Base-by-base conservation (phyloP, 2,797 vertebrate genomes). In the Lithobates pipiens region DNA sequence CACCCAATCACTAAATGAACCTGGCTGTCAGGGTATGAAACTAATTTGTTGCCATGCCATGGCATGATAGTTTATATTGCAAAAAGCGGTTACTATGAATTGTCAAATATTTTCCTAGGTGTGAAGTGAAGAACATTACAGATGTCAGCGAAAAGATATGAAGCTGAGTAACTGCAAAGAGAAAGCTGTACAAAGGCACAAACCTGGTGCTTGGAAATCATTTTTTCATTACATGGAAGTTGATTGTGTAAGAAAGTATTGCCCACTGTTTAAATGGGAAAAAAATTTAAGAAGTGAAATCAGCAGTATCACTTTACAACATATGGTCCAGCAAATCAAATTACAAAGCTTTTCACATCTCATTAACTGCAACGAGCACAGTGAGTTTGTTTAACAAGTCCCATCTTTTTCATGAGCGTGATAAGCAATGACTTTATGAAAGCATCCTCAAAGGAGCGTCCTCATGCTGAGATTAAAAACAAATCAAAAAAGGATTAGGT, bases 141-240 rank as follows among this genome's bases (percentile, higher is more conserved):
- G 97, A 98, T 98, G 98, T 97, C 96, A 92, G 93, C 94, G 93
- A 93, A 93, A 94, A 92, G 90, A 93, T 92, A 94, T 92, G 92
- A 94, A 94, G 93, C 94, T 94, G 95, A 96, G 96, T 96, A 97
- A 95, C 95, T 95, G 91, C 94, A 92, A 95, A 93, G 95, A 96
- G 97, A 96, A 97, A 96, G 96, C 94, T 93, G 94, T 95, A 94
- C 96, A 95, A 96, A 96, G 94, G 95, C 95, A 93, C 94, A 93
- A 92, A 93, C 93, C 95, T 92, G 93, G 93, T 93, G 93, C 92
- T 94, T 97, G 96, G 97, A 86, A 82, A 77, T 82, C 85, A 82
- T 86, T 86, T 98, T 97, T 97, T 96, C 94, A 94, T 95, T 93
- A 88, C 90, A 95, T 94, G 94, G 96, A 97, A 96, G 96, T 96